These are phyloP conservation scores for Brenthis daphne DNA, from an alignment of 2,888 invertebrate genomes.

Conservation along the genomic window DNA sequence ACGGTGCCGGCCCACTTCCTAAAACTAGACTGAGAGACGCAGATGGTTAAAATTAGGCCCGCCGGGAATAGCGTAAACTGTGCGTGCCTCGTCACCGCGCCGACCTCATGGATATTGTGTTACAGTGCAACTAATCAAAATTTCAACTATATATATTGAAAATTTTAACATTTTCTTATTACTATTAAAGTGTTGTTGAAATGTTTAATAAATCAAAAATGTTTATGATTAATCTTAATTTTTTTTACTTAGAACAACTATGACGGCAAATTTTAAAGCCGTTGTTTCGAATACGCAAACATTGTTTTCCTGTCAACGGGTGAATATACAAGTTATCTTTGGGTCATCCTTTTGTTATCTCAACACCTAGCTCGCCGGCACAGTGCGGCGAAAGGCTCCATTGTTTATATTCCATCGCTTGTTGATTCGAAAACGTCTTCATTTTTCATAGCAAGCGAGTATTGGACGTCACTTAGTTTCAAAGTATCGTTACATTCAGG, in stretches of 20 bases:
- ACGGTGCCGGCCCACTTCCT: constrained; percentile 76
- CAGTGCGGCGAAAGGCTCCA: constrained; percentile 45
- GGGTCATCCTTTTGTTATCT: constrained; percentile 80
- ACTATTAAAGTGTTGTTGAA: no score
- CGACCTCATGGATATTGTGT: constrained; percentile 70
- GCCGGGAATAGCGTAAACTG: constrained; percentile 79
- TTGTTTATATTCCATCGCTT: constrained; percentile 63
- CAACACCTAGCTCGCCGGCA: constrained; percentile 55
- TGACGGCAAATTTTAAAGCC: constrained; percentile 50
- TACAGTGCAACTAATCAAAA: constrained; percentile 62
- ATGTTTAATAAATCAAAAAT: neutral
- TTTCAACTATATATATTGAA: neutral
- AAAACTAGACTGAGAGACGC: constrained; percentile 79
- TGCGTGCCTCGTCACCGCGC: constrained; percentile 66
- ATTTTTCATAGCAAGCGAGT: constrained; percentile 53
- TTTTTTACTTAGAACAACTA: constrained; percentile 49
- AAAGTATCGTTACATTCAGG: constrained; percentile 70
- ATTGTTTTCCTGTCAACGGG: constrained; percentile 76
- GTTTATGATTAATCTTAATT: constrained; percentile 2
- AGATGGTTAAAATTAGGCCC: constrained; percentile 81
- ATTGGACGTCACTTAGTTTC: constrained; percentile 60
- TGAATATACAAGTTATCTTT: constrained; percentile 67
- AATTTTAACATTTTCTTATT: neutral
- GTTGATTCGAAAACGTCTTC: constrained; percentile 52
- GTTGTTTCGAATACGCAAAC: constrained; percentile 53